Evolutionary conservation across 2,113 vertebrate species (phyloP).

Genomic region (Amphilophus citrinellus): DNA sequence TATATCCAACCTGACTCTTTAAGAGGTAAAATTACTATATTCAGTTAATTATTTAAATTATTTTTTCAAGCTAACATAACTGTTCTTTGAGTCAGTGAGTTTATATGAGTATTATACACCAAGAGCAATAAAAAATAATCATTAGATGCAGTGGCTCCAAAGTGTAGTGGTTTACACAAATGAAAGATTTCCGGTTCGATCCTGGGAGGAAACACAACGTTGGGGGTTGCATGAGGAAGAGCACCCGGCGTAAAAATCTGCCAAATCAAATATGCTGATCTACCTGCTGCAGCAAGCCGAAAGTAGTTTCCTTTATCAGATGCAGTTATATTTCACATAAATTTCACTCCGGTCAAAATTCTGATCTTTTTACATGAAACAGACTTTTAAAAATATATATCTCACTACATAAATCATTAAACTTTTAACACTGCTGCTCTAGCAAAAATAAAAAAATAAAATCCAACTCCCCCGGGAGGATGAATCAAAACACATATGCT

Average conservation of each 20-base stretch:
- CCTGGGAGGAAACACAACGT: not conserved
- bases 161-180: not conserved
- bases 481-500: slow-evolving; percentile 8
- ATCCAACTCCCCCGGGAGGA: not conserved
- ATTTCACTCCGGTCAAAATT: not conserved
- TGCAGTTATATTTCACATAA: not conserved
- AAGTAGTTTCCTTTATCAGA: not conserved
- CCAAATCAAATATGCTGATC: slow-evolving; percentile 1
- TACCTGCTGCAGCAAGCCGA: not conserved
- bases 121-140: not conserved
- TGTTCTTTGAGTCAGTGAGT: not conserved
- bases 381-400: slow-evolving; percentile 17
- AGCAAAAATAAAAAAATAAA: not conserved
- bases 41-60: not conserved
- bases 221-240: not conserved
- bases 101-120: not conserved
- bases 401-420: slow-evolving; percentile 34
- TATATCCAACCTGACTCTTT: not conserved
- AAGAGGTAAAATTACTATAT: not conserved
- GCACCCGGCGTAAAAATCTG: not conserved
- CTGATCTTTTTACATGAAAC: slow-evolving; percentile 16
- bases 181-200: not conserved
- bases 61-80: not conserved
- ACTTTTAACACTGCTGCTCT: not conserved
- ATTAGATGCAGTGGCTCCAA: not conserved